phyloP scores from a whole-genome alignment of 2,113 vertebrate genomes.

The Grus americana region DNA sequence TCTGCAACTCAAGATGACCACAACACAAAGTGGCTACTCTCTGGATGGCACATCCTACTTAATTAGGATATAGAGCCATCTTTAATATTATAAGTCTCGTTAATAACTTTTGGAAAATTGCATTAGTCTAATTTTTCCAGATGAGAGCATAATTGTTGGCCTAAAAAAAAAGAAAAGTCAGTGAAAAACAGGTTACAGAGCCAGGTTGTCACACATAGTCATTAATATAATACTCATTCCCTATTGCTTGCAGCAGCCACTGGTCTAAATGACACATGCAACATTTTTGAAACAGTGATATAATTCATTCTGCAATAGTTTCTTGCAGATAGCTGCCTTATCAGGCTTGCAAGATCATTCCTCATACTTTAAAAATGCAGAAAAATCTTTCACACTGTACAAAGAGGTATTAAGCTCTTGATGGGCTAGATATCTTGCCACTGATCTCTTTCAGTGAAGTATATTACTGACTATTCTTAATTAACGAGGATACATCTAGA shows the following conservation, averaged over 20 bases:
- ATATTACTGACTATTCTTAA: background rate
- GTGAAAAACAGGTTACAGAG: background rate
- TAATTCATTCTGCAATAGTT: background rate
- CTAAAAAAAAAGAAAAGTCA: background rate
- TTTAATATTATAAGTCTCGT: background rate
- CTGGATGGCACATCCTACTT: background rate
- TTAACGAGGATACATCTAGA: background rate
- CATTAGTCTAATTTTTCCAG: background rate
- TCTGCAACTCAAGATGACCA: background rate
- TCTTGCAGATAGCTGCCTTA: background rate
- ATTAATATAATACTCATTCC: background rate
- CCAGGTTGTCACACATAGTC: background rate
- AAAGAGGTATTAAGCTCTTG: background rate
- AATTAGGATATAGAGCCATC: background rate
- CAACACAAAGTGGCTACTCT: background rate
- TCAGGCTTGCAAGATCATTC: background rate
- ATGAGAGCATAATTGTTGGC: background rate
- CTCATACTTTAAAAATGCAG: background rate
- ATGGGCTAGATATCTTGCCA: background rate
- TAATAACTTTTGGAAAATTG: conserved; percentile 25
- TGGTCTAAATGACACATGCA: background rate
- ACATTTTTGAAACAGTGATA: background rate
- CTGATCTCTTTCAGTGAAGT: background rate
- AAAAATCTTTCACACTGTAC: background rate
- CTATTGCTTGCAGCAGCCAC: background rate